Base-by-base conservation (phyloP, 2,113 vertebrate genomes). In the Xenotilapia longispinis region DNA sequence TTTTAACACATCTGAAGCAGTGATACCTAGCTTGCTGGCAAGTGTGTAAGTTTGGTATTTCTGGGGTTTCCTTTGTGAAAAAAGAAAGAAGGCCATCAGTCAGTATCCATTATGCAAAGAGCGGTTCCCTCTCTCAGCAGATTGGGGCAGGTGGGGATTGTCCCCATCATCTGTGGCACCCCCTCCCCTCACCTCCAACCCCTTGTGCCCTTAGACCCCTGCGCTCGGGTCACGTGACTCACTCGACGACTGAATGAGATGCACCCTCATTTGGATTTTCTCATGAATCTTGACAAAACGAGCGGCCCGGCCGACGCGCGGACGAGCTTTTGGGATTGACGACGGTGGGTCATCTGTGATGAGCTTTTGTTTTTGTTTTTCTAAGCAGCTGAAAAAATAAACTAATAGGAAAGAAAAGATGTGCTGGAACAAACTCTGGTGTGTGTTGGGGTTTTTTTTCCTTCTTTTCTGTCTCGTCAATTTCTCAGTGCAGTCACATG, bases 331-430 rank as follows among this genome's bases (percentile, higher is more conserved):
- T 84, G 91, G 91, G 70, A 80, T 90, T 88, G 82, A 88, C 55
- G 42, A 12, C 51, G 81, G 87, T 89, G 91, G 86, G 84, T 94
- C 91, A 89, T 91, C 87, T 60, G 84, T 87, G 81, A 88, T 87
- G 87, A 87, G 84, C 87, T 84, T 73, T 84, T 87, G 89, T 93
- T 88, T 36, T 90, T 90, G 87, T 91, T 93, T 94, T 93, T 94
- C 85, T 92, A 90, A 94, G 81, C 83, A 90, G 82, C 88, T 94
- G 92, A 94, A 93, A 65, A 95, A 95, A 96, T 96, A 96, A 97
- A 97, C 89, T 92, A 92, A 94, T 91, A 70, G 68, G 88, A 51
- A 83, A 7, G 70, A 86, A 55, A 88, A 81, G 53, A 92, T 45
- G 33, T 84, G 82, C 87, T 10, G 13, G 19, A 84, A 83, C 12